Conservation (phyloP, 2,888 invertebrate species). For the Reticulitermes lucifugus region DNA sequence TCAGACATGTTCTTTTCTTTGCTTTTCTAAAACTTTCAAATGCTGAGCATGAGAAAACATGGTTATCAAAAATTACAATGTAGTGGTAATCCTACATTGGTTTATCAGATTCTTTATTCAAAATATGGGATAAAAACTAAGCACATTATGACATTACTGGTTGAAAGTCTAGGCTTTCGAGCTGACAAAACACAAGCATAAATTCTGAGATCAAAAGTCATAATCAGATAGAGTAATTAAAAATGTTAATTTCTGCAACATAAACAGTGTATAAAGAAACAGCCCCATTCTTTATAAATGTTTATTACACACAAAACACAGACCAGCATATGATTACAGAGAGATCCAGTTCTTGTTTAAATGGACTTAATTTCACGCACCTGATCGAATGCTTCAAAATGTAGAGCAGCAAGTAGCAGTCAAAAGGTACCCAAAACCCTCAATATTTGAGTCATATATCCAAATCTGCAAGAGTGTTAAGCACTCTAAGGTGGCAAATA, state of each 20-base stretch:
- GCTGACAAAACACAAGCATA: background rate
- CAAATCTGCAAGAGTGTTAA: background rate
- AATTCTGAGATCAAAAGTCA: background rate
- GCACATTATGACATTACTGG: too few relatives aligned
- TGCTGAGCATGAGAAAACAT: too few relatives aligned
- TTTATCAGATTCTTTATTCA: too few relatives aligned
- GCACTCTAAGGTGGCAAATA: too few relatives aligned
- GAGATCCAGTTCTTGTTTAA: background rate
- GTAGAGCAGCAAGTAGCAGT: background rate
- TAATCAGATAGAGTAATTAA: background rate
- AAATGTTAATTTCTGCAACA: background rate
- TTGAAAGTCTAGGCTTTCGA: too few relatives aligned
- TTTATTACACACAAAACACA: background rate
- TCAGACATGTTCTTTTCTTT: too few relatives aligned
- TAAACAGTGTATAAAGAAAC: background rate
- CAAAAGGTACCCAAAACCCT: background rate
- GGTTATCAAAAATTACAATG: too few relatives aligned
- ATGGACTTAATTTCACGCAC: background rate
- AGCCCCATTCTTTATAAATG: background rate
- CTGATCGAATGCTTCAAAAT: background rate
- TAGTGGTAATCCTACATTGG: too few relatives aligned
- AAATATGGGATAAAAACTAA: too few relatives aligned
- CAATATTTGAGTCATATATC: background rate
- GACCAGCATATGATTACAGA: background rate
- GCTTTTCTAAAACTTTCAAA: too few relatives aligned